Base-by-base conservation (phyloP, 1,140 invertebrate species). In the Sycophila sp. region DNA sequence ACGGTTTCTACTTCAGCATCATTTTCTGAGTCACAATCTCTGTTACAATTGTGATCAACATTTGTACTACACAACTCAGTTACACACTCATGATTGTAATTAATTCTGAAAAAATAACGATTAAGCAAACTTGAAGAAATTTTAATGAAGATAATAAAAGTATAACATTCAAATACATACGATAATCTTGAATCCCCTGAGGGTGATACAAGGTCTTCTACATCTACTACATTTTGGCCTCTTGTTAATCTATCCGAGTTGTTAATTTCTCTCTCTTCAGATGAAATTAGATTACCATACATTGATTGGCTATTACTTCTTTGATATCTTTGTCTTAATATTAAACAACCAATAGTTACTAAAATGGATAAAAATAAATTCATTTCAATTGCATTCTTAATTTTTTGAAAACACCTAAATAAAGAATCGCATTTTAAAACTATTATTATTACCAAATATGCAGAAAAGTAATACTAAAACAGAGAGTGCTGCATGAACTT, bases 331-430 rank as follows among this genome's bases (percentile, higher is more conserved):
- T 95, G 93, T 78, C 94, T 92, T 47, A 94, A 81, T 15, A 95
- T 89, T 28, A 95, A 84, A 75, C 90, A 92, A 0, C 92, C 90
- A 22, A 94, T 84, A 8, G 92, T 94, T 11, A 93, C 91, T 91
- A 69, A 55, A 80, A 59, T 66, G 65, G 62, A 72, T 42, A 75
- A 67, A 75, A 56, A 38, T 45, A 45, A 45, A 53, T 13, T 19
- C 28, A 56, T 30, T 36, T 32, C 2, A 36, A 1, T 24, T 24
- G 17, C 24, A 24, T 51, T 26, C 13, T 24, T 26, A 26, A 56
- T 32, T 62, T 60, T 68, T 51, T 24, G 51, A 66, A 8, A 10
- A 22, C 38, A 26, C 17, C 1, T 10, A 51, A 32, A 13, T 30
- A 47, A n/a, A 7, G 30, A 62, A 64, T 47, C n/a, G n/a, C n/a